phyloP scores from a whole-genome alignment of 2,113 vertebrate species.

The Triplophysa dalaica region DNA sequence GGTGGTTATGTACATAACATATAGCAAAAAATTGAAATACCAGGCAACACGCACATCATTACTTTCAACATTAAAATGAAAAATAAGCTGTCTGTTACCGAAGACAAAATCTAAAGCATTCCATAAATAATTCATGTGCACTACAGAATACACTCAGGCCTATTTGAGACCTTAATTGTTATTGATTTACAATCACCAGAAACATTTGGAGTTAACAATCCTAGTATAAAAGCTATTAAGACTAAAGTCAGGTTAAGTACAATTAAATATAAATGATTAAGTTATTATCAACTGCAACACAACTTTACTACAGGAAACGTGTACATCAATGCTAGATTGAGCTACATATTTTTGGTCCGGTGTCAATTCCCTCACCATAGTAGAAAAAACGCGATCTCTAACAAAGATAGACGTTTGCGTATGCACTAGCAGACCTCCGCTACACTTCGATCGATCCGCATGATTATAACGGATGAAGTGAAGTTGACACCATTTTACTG shows the following conservation, averaged over 20 bases:
- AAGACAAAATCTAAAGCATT: background rate
- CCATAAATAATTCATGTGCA: constrained; percentile 7
- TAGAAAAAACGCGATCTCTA: no score
- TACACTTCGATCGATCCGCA: no score
- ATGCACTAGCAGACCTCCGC: no score
- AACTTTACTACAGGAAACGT: background rate
- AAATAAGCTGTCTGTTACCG: background rate
- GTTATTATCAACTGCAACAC: background rate
- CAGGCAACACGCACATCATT: no score
- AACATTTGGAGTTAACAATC: background rate
- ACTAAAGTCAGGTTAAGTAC: background rate
- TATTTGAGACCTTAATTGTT: constrained; percentile 11
- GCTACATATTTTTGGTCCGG: background rate
- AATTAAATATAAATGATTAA: background rate
- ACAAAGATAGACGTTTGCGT: no score
- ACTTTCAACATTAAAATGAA: background rate
- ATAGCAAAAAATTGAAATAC: no score
- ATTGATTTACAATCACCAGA: constrained; percentile 31
- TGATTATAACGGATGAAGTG: no score
- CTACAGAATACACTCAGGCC: background rate
- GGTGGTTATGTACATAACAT: no score
- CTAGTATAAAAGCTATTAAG: background rate
- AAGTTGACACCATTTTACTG: no score
- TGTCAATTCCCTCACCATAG: no score
- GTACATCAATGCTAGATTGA: background rate